Conservation (phyloP, 2,797 vertebrate species). For the Semotilus atromaculatus region DNA sequence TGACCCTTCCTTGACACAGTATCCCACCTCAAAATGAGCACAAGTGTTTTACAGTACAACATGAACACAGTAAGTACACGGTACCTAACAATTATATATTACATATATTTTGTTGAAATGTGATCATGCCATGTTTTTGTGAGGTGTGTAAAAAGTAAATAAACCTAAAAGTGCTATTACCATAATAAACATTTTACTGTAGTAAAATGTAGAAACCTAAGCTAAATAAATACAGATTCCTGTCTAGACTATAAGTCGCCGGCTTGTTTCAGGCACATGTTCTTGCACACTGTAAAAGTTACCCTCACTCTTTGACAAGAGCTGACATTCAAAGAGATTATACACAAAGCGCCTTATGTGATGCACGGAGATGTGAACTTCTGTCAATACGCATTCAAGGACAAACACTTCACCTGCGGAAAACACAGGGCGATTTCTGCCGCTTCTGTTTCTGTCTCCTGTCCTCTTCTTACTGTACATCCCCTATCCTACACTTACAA, state of each 20-base stretch:
- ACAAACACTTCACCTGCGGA: constrained; percentile 55
- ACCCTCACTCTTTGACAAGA: constrained; percentile 75
- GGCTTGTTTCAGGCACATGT: constrained; percentile 32
- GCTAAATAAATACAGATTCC: neutral
- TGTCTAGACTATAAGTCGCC: neutral
- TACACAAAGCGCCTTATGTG: constrained; percentile 73
- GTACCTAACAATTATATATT: no score
- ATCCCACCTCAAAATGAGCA: neutral
- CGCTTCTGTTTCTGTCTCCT: neutral
- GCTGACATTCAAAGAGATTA: constrained; percentile 74
- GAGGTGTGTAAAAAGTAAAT: no score
- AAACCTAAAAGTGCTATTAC: no score
- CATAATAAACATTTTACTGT: neutral
- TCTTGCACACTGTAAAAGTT: constrained; percentile 67
- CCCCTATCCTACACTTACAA: neutral
- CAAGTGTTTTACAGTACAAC: no score
- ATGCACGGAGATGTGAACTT: constrained; percentile 69
- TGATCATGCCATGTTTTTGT: no score
- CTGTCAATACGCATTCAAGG: constrained; percentile 65
- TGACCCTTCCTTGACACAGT: no score
- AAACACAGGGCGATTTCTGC: neutral
- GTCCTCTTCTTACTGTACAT: neutral
- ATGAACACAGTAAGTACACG: neutral
- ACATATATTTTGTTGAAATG: no score
- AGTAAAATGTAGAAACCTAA: no score